Base-by-base conservation (phyloP, 2,888 invertebrate genomes). In the Trachelus troglodyta region DNA sequence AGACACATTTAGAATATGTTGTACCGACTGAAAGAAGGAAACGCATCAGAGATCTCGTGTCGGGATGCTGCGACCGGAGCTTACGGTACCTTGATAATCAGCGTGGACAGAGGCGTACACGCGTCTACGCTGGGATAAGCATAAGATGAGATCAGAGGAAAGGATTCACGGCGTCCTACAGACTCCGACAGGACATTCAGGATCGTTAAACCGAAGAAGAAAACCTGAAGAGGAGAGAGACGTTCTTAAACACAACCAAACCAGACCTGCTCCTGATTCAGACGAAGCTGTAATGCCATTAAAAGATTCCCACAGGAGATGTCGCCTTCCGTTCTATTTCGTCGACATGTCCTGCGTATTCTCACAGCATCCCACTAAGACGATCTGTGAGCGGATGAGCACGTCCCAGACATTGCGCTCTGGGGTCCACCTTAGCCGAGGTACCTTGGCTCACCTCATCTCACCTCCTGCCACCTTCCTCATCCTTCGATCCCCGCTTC, bases 31-130 rank as follows among this genome's bases (percentile, higher is more conserved):
- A 69, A 69, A 69, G 69, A 69, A 30, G 69, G 30, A 69, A 69
- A 69, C 69, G 69, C 69, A 69, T 30, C 33, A 30, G 69, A 69
- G 69, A 31, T 69, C 69, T 30, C 69, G 69, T 69, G 69, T 69
- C 69, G 69, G 69, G 31, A 33, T 33, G 69, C 69, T 30, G 69
- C 69, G 31, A 69, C 74, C 80, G 78, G 82, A 83, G 85, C 85
- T 87, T 85, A 87, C 83, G 84, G 82, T 83, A 85, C 87, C 87
- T 87, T 87, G 86, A 87, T 87, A 87, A 87, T 87, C 87, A 86
- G 83, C 86, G 84, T 84, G 84, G 87, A 87, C 85, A 86, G 15
- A 86, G 84, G 81, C 84, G 82, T 85, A 83, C 85, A 85, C 81
- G 85, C 83, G 84, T 83, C 83, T 84, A 79, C 79, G 81, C 80